Percentiles rank a stretch among this genome's conserved stretches.
These are phyloP conservation scores for Dicyrtomina minuta DNA, from an alignment of 2,888 invertebrate species.

Conservation along the genomic window DNA sequence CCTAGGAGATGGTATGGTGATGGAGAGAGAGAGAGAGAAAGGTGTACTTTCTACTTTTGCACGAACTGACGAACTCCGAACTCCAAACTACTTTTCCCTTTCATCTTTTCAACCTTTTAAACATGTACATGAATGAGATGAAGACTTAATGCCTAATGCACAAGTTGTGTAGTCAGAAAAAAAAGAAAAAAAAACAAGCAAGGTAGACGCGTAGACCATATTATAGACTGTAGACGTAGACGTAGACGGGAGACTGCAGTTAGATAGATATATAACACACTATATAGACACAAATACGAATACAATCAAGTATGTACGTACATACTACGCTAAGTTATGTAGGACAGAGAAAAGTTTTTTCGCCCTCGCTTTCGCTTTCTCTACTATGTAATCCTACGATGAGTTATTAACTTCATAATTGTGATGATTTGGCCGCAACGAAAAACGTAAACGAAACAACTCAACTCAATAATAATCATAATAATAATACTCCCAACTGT, in stretches of 20 bases:
- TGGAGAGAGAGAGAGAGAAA: constrained; percentile 8
- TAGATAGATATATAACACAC: too few species aligned
- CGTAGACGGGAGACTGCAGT: too few species aligned
- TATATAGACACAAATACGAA: too few species aligned
- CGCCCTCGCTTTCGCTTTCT: too few species aligned
- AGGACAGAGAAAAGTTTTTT: too few species aligned
- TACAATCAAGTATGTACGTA: too few species aligned
- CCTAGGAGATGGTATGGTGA: background rate
- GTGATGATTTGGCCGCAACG: constrained; percentile 32
- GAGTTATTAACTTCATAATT: constrained; percentile 39
- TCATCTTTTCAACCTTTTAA: background rate
- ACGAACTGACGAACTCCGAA: background rate
- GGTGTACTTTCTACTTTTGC: constrained; percentile 6
- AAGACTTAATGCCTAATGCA: constrained; percentile 21
- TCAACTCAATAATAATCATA: background rate
- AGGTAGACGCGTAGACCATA: too few species aligned
- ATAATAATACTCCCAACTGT: background rate
- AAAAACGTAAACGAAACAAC: background rate
- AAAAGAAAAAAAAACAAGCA: constrained; percentile 12
- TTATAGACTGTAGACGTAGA: too few species aligned
- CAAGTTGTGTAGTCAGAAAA: constrained; percentile 21
- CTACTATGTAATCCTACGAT: constrained; percentile 30
- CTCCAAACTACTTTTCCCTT: background rate
- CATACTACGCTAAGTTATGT: too few species aligned
- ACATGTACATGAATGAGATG: too few species aligned